Evolutionary conservation across 2,797 vertebrate species (phyloP).

Genomic region (Enteromius treurensis): DNA sequence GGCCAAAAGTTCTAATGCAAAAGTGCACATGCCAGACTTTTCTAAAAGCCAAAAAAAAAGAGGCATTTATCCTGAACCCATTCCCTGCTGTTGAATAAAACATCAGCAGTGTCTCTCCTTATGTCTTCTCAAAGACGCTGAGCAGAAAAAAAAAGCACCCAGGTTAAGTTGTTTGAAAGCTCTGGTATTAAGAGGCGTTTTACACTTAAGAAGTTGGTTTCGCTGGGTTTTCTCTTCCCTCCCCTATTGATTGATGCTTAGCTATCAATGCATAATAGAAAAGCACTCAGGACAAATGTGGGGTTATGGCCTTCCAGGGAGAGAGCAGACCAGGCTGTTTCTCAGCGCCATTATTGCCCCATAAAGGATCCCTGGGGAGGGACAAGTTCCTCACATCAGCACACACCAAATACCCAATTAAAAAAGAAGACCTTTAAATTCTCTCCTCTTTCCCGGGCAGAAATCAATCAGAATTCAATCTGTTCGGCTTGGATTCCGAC

Average conservation of each 20-base stretch:
- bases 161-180: slow-evolving; percentile 89
- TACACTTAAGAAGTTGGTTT: slow-evolving; percentile 90
- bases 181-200: slow-evolving; percentile 87
- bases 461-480: slow-evolving; percentile 90
- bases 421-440: slow-evolving; percentile 86
- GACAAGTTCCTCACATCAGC: slow-evolving; percentile 84
- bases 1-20: not conserved
- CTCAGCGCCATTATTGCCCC: slow-evolving; percentile 84
- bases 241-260: slow-evolving; percentile 88
- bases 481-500: slow-evolving; percentile 85
- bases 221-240: slow-evolving; percentile 85
- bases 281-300: slow-evolving; percentile 89
- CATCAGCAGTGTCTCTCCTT: slow-evolving; percentile 71
- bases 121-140: slow-evolving; percentile 75
- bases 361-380: slow-evolving; percentile 84
- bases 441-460: slow-evolving; percentile 83
- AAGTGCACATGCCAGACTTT: slow-evolving; percentile 14
- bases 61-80: slow-evolving; percentile 50
- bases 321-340: slow-evolving; percentile 81
- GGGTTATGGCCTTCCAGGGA: slow-evolving; percentile 87
- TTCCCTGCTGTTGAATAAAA: slow-evolving; percentile 77
- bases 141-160: slow-evolving; percentile 71
- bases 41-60: slow-evolving; percentile 48
- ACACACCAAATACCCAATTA: slow-evolving; percentile 89
- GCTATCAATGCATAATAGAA: slow-evolving; percentile 90